Evolutionary conservation across 64 coral and sea anemone genomes (phyloP), one percentile per base, ranked within the genome.

Genomic region (Orbicella faveolata): DNA sequence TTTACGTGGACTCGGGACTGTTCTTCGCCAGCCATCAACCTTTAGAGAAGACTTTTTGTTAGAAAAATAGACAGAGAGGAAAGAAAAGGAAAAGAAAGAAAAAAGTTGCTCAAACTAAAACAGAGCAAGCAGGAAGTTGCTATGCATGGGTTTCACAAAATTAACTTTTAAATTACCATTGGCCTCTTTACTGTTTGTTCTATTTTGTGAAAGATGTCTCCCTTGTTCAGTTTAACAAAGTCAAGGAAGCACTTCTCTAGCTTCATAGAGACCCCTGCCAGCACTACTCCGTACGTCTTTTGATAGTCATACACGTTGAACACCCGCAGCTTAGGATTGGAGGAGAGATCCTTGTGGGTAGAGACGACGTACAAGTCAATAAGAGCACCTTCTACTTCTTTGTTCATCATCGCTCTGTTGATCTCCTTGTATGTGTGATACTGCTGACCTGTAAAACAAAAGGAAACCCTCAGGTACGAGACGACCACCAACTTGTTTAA

Each of bases 361-460:
- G 78, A 61, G 18, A 73, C 41, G 6, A 91, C 68, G 51, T 84
- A 84, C 54, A 73, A 17, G 39, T 91, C 89, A 12, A 91, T 70
- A 0, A 91, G 79, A 12, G 81, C 68, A 7, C 79, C 89, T 2
- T 84, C 67, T 34, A 91, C 52, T 37, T 91, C 79, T 36, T 39
- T 70, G 61, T 69, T 68, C 36, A 62, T 72, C n/a, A 91, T 13
- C 34, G 79, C 89, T 13, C 33, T 63, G 37, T 73, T 63, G 13
- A 91, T 67, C 6, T 75, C 89, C 6, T 20, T 36, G 11, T 83
- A 84, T 44, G 63, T 91, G 70, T 91, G 53, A 76, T 91, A 91
- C 79, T 75, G 65, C 35, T 69, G 6, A 73, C 0, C 64, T 88
- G n/a, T 61, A 23, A 76, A 59, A 76, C 15, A 16, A 57, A 88